A percentile compares a stretch with the other conserved stretches of the same genome.
These are phyloP conservation scores for Diglossa cyanea DNA, from an alignment of 2,797 vertebrate genomes.

Conservation along the genomic window DNA sequence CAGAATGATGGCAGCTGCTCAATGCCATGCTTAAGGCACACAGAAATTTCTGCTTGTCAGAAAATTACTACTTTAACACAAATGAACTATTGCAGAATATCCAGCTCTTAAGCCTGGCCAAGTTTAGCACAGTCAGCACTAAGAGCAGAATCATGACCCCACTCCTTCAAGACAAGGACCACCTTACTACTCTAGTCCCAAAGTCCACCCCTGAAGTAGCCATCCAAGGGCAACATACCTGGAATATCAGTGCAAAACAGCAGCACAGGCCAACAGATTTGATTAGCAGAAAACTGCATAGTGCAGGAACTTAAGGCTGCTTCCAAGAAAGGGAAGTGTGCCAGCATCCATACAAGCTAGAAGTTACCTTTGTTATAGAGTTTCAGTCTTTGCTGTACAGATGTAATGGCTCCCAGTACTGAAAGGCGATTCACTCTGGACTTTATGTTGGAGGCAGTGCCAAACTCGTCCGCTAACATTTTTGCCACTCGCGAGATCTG, in stretches of 20 bases:
- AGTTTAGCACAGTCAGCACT: neutral
- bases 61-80: neutral
- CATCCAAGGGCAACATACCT: conserved; percentile 2
- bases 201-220: neutral
- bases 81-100: neutral
- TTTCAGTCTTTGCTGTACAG: conserved; percentile 99
- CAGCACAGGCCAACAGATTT: conserved; percentile 13
- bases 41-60: neutral
- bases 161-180: neutral
- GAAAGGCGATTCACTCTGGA: conserved; percentile 98
- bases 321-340: conserved; percentile 23
- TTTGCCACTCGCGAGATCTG: conserved; percentile 99
- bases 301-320: neutral
- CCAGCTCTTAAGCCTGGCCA: neutral
- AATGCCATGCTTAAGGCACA: neutral
- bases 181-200: neutral
- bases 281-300: conserved; percentile 15
- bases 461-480: conserved; percentile 99
- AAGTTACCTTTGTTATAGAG: conserved; percentile 97
- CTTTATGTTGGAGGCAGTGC: conserved; percentile 98
- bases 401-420: conserved; percentile 98
- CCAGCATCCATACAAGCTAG: conserved; percentile 22
- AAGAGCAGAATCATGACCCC: neutral
- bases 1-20: neutral
- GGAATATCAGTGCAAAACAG: neutral